Base-by-base conservation (phyloP, 2,797 vertebrate genomes). In the Enteromius paludinosus region DNA sequence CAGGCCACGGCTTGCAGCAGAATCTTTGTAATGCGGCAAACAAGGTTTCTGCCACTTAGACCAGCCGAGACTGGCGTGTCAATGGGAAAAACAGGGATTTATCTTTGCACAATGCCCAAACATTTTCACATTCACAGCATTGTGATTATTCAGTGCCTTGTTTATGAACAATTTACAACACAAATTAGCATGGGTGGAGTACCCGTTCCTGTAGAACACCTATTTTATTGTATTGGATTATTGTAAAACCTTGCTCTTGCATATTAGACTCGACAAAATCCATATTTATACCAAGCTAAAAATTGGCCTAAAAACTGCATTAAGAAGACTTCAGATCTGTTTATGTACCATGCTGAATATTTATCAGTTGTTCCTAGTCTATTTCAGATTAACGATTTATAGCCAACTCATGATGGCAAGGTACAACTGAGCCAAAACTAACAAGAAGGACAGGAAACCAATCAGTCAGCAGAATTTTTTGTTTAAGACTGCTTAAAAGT, bases 1-100 rank as follows among this genome's bases (percentile, higher is more conserved):
- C 89, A 87, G 79, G 89, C 80, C 80, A 75, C 25, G 43, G 73
- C 89, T 84, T 86, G 89, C 82, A 78, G 77, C 84, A 86, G 87
- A 87, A 88, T 90, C 83, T 81, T 83, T 84, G 86, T 85, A 86
- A 89, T 86, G 86, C 71, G 11, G 28, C 82, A 80, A 77, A 81
- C 83, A 84, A 73, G 81, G 79, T 72, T 69, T 83, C 75, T 80
- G 83, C 49, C 77, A 81, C 73, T 82, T 33, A 49, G 78, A 54
- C 76, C 45, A 68, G 64, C 30, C 62, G 20, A 73, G 38, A 62
- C 47, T 72, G 82, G 76, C 8, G 52, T 75, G 68, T 64, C 61
- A 35, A 41, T 81, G 74, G 73, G 64, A 78, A 83, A 74, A 81
- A 73, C 5, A 23, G n/a, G 18, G 49, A 62, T 33, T 81, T 54